A percentile compares a stretch with the other conserved stretches of the same genome.
phyloP scores from a whole-genome alignment of 2,888 invertebrate species.

The Creontiades dilutus region DNA sequence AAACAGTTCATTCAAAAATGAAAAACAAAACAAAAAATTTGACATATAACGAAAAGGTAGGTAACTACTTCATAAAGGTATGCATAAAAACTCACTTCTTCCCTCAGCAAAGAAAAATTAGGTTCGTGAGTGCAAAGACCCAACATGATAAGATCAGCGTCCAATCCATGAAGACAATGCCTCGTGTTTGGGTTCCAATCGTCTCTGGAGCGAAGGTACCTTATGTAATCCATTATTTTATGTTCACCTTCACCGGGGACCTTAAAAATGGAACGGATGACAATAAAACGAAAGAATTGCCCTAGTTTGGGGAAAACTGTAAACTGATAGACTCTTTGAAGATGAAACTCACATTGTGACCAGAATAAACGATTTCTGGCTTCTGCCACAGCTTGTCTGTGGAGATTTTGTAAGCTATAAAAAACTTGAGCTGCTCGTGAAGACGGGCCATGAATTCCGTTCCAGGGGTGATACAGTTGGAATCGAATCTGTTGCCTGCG shows the following conservation, averaged over 20 bases:
- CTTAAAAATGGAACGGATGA: constrained; percentile 78
- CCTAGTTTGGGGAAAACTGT: no score
- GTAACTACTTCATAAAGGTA: no score
- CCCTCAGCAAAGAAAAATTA: constrained; percentile 94
- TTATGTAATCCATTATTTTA: constrained; percentile 99
- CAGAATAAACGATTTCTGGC: constrained; percentile 92
- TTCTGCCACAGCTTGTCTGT: constrained; percentile 93
- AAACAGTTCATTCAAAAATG: no score
- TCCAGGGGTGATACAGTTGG: constrained; percentile 98
- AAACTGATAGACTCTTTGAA: no score
- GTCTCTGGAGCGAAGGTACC: constrained; percentile 90
- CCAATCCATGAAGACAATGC: constrained; percentile 97
- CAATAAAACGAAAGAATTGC: neutral
- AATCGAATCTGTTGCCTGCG: constrained; percentile 91
- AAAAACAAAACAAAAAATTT: no score
- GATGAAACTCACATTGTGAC: constrained; percentile 87
- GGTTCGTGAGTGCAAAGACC: constrained; percentile 97
- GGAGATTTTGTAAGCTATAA: constrained; percentile 90
- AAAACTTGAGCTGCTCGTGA: constrained; percentile 91
- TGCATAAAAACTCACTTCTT: constrained; percentile 84
- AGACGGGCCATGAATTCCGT: constrained; percentile 95
- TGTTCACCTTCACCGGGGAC: constrained; percentile 98
- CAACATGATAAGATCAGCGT: constrained; percentile 98
- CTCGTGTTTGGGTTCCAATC: constrained; percentile 94
- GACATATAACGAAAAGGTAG: no score